A percentile compares a stretch with the other conserved stretches of the same genome.
Evolutionary conservation across 2,113 vertebrate species (phyloP).

Genomic region (Chloropsis cyanopogon): DNA sequence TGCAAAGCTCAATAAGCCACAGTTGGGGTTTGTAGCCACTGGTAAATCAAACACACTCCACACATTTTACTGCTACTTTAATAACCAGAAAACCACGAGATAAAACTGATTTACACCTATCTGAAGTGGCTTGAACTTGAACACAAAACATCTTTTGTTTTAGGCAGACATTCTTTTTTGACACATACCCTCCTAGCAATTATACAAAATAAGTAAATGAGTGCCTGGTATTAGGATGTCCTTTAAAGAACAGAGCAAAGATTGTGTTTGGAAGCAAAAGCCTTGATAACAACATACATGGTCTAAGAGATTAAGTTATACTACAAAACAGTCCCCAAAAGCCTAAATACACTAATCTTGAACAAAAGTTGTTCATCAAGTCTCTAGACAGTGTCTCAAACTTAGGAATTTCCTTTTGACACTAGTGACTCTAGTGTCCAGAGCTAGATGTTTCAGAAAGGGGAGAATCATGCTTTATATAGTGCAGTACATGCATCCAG

Average conservation of each 20-base stretch:
- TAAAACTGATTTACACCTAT: neutral
- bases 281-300: neutral
- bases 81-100: slow-evolving; percentile 20
- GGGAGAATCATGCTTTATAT: neutral
- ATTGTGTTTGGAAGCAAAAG: neutral
- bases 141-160: neutral
- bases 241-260: neutral
- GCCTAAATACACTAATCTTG: neutral
- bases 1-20: neutral
- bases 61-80: neutral
- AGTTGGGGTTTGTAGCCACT: neutral
- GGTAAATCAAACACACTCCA: neutral
- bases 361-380: neutral
- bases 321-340: neutral
- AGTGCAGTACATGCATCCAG: neutral
- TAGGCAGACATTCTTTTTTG: neutral
- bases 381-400: neutral
- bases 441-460: neutral
- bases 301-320: neutral
- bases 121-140: neutral
- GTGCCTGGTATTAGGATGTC: neutral
- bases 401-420: neutral
- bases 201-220: neutral
- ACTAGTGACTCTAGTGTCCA: neutral
- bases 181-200: neutral